These are phyloP conservation scores for Helarctos malayanus DNA, from an alignment of 2,797 vertebrate species.

Conservation along the genomic window DNA sequence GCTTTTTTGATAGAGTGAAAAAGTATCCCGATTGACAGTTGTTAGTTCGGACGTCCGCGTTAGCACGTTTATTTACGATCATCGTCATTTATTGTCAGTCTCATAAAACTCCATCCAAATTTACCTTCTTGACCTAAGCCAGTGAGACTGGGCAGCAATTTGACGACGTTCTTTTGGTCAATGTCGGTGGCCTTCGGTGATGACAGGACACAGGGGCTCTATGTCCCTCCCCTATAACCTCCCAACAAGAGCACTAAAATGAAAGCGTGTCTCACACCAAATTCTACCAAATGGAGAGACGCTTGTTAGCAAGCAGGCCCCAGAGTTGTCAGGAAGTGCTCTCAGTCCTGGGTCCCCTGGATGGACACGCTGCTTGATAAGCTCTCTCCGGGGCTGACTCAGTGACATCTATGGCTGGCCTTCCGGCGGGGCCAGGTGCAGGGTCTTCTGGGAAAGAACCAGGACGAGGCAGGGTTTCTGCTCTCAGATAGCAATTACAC, in stretches of 20 bases:
- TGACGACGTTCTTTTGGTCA: not conserved
- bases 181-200: not conserved
- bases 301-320: not conserved
- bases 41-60: not conserved
- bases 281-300: not conserved
- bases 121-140: not conserved
- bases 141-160: not conserved
- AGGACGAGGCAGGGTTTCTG: no score
- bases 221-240: no score
- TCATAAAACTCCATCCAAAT: not conserved
- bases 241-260: no score
- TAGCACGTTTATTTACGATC: not conserved
- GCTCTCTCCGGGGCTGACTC: not conserved
- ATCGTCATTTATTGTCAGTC: not conserved
- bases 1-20: not conserved
- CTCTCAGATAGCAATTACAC: no score
- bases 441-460: not conserved
- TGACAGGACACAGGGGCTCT: not conserved
- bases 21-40: not conserved
- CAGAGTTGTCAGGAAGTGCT: not conserved
- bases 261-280: not conserved
- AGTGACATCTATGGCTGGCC: not conserved
- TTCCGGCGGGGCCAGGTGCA: not conserved
- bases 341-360: not conserved
- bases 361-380: not conserved